Evolutionary conservation across 2,888 invertebrate genomes (phyloP).

Genomic region (Luperina nickerlii): DNA sequence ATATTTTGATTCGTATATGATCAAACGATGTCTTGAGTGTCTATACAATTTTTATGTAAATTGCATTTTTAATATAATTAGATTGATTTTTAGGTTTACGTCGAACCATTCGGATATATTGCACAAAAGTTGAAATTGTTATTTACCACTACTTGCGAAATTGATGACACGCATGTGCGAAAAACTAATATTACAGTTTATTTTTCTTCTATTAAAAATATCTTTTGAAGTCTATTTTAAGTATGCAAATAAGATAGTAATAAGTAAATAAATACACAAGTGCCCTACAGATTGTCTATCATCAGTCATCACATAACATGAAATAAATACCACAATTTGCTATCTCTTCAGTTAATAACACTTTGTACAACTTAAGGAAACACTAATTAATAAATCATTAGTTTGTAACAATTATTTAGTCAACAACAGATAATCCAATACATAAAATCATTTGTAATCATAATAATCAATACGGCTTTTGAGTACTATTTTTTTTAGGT

Average conservation of each 20-base stretch:
- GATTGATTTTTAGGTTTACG: neutral
- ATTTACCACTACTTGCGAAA: conserved; percentile 38
- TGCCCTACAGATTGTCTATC: neutral
- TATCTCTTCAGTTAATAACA: neutral
- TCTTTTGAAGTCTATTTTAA: neutral
- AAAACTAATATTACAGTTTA: neutral
- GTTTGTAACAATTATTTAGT: neutral
- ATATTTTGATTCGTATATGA: conserved; percentile 26
- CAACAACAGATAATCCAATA: neutral
- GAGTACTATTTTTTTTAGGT: neutral
- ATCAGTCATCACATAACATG: neutral
- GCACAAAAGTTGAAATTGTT: conserved; percentile 2
- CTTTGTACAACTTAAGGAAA: neutral
- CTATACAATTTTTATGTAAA: neutral
- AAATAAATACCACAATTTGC: neutral
- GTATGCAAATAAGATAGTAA: neutral
- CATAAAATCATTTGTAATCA: neutral
- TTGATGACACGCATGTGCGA: neutral
- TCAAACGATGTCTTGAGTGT: neutral
- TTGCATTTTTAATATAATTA: neutral
- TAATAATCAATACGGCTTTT: neutral
- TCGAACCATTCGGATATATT: neutral
- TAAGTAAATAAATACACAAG: neutral
- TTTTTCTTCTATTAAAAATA: neutral
- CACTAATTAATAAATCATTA: neutral